Evolutionary conservation across 2,888 invertebrate genomes (phyloP).

Genomic region (Patella ulyssiponensis): DNA sequence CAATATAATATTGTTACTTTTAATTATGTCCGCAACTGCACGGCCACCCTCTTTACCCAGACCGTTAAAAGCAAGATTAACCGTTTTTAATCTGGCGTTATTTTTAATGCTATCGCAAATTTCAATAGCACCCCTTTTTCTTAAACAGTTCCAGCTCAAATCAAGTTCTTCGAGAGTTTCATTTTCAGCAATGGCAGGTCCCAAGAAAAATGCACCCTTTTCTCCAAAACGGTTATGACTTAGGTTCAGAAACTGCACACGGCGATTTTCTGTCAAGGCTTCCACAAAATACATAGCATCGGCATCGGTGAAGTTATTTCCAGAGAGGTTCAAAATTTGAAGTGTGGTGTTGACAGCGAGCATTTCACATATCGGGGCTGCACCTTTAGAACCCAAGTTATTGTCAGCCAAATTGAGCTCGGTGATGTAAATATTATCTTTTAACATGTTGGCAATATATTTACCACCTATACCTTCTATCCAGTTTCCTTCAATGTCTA

Average conservation of each 20-base stretch:
- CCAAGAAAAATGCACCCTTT: conserved; percentile 70
- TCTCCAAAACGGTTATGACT: conserved; percentile 75
- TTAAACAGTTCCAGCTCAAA: conserved; percentile 59
- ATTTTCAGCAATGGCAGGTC: conserved; percentile 69
- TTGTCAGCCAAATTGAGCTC: conserved; percentile 58
- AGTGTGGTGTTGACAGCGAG: conserved; percentile 54
- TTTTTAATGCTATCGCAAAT: conserved; percentile 49
- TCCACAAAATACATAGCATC: conserved; percentile 12
- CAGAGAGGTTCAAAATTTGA: conserved; percentile 51
- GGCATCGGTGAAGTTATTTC: conserved; percentile 32
- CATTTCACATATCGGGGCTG: conserved; percentile 49
- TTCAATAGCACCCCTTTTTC: conserved; percentile 43
- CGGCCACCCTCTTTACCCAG: conserved; percentile 70
- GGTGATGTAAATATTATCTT: conserved; percentile 65
- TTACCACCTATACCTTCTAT: conserved; percentile 59
- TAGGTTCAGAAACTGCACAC: conserved; percentile 71
- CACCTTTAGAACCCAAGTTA: conserved; percentile 50
- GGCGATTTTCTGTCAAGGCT: conserved; percentile 50
- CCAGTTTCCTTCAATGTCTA: conserved; percentile 67
- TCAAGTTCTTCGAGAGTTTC: conserved; percentile 73
- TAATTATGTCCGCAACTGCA: conserved; percentile 50
- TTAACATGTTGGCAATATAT: conserved; percentile 58
- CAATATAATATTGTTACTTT: conserved; percentile 64
- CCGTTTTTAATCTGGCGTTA: conserved; percentile 49
- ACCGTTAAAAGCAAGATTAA: conserved; percentile 75